Conservation (phyloP, 2,113 vertebrate genomes). For the Ictalurus punctatus region DNA sequence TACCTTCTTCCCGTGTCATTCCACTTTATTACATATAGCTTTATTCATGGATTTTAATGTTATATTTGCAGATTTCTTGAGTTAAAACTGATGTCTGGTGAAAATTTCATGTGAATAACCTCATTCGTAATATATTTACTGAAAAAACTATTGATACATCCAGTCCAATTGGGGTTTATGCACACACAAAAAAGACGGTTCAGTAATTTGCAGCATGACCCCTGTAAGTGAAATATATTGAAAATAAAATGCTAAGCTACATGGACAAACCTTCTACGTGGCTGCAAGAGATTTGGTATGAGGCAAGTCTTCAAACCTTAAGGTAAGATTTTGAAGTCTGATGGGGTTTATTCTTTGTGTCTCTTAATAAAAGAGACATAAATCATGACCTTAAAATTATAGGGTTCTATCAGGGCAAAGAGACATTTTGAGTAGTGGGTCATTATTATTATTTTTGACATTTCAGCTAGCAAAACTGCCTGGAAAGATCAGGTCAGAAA, state of each 20-base stretch:
- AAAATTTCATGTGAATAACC: too few relatives aligned
- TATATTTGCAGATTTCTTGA: too few relatives aligned
- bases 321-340: neutral
- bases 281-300: neutral
- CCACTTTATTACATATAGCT: too few relatives aligned
- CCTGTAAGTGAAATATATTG: neutral
- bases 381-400: neutral
- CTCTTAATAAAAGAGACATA: neutral
- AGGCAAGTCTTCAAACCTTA: neutral
- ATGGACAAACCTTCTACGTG: neutral
- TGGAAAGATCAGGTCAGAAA: neutral
- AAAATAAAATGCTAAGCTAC: neutral
- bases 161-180: too few relatives aligned
- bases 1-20: too few relatives aligned
- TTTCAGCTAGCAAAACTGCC: neutral
- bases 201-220: neutral
- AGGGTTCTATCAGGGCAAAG: neutral
- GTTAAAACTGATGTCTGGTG: too few relatives aligned
- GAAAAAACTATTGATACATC: too few relatives aligned
- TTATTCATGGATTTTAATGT: too few relatives aligned
- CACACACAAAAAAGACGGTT: neutral
- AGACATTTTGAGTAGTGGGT: neutral
- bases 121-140: too few relatives aligned
- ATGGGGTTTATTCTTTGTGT: neutral
- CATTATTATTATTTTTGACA: neutral